These are phyloP conservation scores for Eriocheir sinensis DNA, from an alignment of 1,140 invertebrate species.

Conservation along the genomic window DNA sequence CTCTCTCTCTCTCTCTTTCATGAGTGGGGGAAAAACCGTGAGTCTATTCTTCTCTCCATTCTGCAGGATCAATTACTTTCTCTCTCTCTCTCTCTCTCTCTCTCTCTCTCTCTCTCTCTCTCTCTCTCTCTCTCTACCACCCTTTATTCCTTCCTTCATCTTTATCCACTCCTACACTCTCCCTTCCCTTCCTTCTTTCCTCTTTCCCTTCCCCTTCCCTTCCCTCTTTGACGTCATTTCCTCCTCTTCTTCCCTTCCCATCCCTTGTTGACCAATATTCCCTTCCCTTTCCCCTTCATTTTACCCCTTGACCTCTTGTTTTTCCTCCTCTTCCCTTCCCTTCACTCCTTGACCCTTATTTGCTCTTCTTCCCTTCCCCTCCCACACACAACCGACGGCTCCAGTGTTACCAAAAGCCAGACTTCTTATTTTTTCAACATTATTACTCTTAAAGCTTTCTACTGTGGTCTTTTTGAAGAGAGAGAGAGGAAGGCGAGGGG, in stretches of 20 bases:
- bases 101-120: not conserved
- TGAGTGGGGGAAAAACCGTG: not conserved
- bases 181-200: not conserved
- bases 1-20: conserved; percentile 21
- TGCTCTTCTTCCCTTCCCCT: not conserved
- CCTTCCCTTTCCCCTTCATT: not conserved
- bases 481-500: not conserved
- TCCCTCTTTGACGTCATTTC: no score
- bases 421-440: not conserved
- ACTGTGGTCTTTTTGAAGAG: not conserved
- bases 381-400: conserved; percentile 59
- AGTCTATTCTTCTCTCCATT: not conserved
- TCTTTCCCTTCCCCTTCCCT: not conserved
- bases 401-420: conserved; percentile 53
- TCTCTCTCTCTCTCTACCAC: not conserved
- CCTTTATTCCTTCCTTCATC: not conserved
- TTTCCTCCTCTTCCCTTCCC: not conserved
- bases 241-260: not conserved
- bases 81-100: not conserved
- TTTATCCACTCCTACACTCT: not conserved
- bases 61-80: conserved; percentile 3
- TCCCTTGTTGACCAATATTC: not conserved
- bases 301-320: not conserved
- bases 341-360: not conserved
- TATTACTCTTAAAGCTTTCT: conserved; percentile 16